Evolutionary conservation across 30 jellyfish, hydroid and myxozoan genomes (phyloP), one percentile per base, ranked within the genome.

Genomic region (Cassiopea xamachana): DNA sequence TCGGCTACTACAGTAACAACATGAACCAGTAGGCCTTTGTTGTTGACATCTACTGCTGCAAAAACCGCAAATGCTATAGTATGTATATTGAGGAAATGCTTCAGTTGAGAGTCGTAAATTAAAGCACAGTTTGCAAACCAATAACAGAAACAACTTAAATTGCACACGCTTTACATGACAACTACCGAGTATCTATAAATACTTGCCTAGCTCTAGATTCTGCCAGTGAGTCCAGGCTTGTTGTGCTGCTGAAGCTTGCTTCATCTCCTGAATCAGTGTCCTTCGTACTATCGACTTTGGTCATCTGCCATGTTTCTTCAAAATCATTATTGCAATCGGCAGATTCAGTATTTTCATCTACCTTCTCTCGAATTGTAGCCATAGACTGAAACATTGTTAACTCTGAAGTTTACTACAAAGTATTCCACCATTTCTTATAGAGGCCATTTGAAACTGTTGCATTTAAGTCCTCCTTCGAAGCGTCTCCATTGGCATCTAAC

Each of bases 211-310:
- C 89, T 77, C 94, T 87, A 9, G 69, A 70, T 9, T 87, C 83
- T 2, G 89, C 88, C 60, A 73, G 94, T 77, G 84, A 77, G 69
- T 87, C 94, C n/a, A 87, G 50, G 74, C 94, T 87, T 51, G 94
- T 78, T 19, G 89, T 67, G 83, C 94, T 87, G 85, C 94, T 87
- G 60, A 70, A 76, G 80, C 94, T 87, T n/a, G 94, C 94, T n/a
- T 87, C 94, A 68, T 87, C 94, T 77, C 89, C 94, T 3, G 94
- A 87, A 69, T 77, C 89, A 8, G 79, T 77, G 14, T 60, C 89
- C 18, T 61, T 86, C 50, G 70, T 69, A 16, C 19, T 44, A 55
- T 18, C 15, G 76, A 19, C 50, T 39, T 60, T 64, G 58, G 49
- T 59, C 46, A 48, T 50, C 75, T 78, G 48, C 75, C 87, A 59